Base-by-base conservation (phyloP, 2,113 vertebrate species). In the Tricholaema leucomelas region DNA sequence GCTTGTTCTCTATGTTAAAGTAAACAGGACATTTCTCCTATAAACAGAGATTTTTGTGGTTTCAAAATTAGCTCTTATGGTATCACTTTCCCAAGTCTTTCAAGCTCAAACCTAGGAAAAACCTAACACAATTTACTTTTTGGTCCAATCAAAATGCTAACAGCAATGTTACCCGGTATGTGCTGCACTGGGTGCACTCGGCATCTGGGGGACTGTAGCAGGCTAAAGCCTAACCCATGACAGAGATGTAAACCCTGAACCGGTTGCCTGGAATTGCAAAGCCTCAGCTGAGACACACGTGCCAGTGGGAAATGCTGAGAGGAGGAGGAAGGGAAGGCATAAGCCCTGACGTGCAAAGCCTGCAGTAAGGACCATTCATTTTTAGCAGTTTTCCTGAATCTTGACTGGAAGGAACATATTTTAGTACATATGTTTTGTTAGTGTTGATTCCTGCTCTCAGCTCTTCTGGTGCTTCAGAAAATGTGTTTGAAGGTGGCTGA, bases 381-480 rank as follows among this genome's bases (percentile, higher is more conserved):
- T 85, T 33, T 30, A 31, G 52, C 25, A 81, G 80, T n/a, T 91
- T 92, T 83, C 6, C 58, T 83, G 83, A 67, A 75, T 90, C 86
- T 91, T 70, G 65, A 83, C 36, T 42, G n/a, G 46, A 87, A 75
- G 54, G 35, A 64, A 54, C 12, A 4, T 89, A 33, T 89, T 86
- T 89, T 65, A 60, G 10, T 71, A 35, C 5, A 6, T 60, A 25
- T 81, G 31, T 79, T 96, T 69, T 88, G 44, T 78, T 90, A 2
- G 38, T 31, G 74, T 63, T 60, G 81, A 85, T 61, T 60, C 42
- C 65, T 44, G 33, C 42, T 10, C 83, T 93, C 18, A 1, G 69
- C 61, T 84, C 27, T 88, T 86, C 83, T 65, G 19, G 69, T 60
- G 81, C 64, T 92, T 93, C 72, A 75, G 94, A 71, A 85, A 77